Evolutionary conservation across 2,888 invertebrate genomes (phyloP).

Genomic region (Luperina nickerlii): DNA sequence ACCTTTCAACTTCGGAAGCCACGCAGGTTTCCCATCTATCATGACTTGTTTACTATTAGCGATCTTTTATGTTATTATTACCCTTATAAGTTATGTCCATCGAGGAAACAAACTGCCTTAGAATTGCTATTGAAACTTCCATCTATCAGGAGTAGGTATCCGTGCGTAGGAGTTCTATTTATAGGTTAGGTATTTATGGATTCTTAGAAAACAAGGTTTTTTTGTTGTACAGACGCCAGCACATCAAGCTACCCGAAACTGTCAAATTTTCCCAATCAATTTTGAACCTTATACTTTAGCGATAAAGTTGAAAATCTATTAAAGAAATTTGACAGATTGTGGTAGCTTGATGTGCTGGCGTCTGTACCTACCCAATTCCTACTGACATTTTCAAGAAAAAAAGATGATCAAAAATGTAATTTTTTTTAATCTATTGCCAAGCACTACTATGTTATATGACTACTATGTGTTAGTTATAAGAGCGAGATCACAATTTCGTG

Average conservation of each 20-base stretch:
- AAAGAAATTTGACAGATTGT: too few species aligned
- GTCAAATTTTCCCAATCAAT: too few species aligned
- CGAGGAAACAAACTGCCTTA: conserved; percentile 16
- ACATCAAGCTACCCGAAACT: too few species aligned
- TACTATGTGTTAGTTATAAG: background rate
- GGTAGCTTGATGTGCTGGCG: too few species aligned
- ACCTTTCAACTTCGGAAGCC: conserved; percentile 15
- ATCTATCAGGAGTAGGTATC: background rate
- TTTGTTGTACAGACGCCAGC: too few species aligned
- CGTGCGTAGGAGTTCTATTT: background rate
- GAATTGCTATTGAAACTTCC: conserved; percentile 24
- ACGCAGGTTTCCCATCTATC: conserved; percentile 39
- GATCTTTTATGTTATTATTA: conserved; percentile 46
- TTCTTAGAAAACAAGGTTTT: background rate
- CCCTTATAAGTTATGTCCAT: conserved; percentile 31
- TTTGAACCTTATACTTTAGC: too few species aligned
- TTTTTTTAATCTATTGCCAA: background rate
- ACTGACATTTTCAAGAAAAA: background rate
- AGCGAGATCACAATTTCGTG: background rate
- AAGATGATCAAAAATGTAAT: background rate
- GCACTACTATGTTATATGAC: too few species aligned
- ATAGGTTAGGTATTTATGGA: background rate
- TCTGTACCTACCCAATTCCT: background rate
- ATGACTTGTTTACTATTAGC: conserved; percentile 47
- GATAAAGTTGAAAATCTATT: too few species aligned